Percentiles rank a stretch among this genome's conserved stretches.
phyloP scores from a whole-genome alignment of 2,797 vertebrate genomes.

The Halcyon leucocephala region DNA sequence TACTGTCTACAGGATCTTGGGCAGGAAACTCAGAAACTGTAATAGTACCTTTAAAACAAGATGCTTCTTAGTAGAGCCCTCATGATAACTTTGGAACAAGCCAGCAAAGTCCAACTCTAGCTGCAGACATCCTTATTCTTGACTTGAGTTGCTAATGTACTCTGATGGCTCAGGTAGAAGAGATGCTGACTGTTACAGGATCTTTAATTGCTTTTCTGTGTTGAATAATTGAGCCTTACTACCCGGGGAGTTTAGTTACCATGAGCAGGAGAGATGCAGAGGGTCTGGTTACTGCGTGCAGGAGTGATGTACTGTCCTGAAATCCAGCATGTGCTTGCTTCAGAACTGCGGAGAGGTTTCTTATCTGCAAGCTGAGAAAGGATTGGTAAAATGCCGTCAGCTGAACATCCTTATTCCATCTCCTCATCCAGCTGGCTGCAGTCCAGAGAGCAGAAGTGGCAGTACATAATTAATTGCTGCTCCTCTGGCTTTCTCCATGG shows the following conservation, averaged over 20 bases:
- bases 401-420: slow-evolving; percentile 26
- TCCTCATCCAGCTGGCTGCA: slow-evolving; percentile 30
- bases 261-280: slow-evolving; percentile 18
- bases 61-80: not conserved
- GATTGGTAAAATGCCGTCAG: slow-evolving; percentile 51
- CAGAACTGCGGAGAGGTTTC: not conserved
- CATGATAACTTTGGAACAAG: not conserved
- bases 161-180: not conserved
- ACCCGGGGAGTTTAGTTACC: slow-evolving; percentile 75
- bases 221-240: slow-evolving; percentile 81
- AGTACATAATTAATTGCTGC: slow-evolving; percentile 64
- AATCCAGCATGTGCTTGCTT: not conserved
- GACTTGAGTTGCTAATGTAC: not conserved
- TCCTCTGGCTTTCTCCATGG: slow-evolving; percentile 33
- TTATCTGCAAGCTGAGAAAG: slow-evolving; percentile 42
- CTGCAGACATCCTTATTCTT: not conserved
- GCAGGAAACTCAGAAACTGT: not conserved
- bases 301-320: slow-evolving; percentile 11
- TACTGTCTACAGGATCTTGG: not conserved
- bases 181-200: slow-evolving; percentile 69
- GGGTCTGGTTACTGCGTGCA: slow-evolving; percentile 68
- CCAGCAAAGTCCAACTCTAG: not conserved
- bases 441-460: slow-evolving; percentile 25
- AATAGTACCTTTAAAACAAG: not conserved
- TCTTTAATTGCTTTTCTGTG: slow-evolving; percentile 75